These are phyloP conservation scores for Coronaproctus castanopsis DNA, from an alignment of 2,888 invertebrate genomes.

Conservation along the genomic window DNA sequence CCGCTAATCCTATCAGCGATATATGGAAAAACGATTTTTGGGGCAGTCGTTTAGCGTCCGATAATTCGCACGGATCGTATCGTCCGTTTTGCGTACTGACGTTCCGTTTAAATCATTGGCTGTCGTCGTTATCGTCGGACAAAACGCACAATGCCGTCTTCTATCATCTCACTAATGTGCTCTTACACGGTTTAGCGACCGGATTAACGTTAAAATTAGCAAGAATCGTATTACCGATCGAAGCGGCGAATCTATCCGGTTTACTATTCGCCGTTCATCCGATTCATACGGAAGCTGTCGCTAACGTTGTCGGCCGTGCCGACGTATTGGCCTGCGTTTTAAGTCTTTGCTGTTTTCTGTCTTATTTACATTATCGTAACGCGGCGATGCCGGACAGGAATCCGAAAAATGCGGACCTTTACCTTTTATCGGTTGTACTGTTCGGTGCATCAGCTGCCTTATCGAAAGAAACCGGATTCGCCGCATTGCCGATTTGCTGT, in stretches of 20 bases:
- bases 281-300: constrained; percentile 88
- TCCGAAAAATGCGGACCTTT: neutral
- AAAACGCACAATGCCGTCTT: constrained; percentile 48
- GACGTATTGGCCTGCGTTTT: constrained; percentile 80
- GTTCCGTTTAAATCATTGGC: constrained; percentile 55
- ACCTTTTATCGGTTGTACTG: constrained; percentile 9
- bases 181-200: constrained; percentile 68
- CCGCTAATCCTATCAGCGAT: constrained; percentile 42
- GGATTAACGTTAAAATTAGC: constrained; percentile 31
- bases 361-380: constrained; percentile 51
- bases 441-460: constrained; percentile 57
- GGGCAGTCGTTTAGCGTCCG: constrained; percentile 83
- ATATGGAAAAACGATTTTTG: constrained; percentile 88
- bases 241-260: constrained; percentile 32
- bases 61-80: constrained; percentile 92
- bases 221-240: constrained; percentile 28
- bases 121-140: constrained; percentile 39
- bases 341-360: constrained; percentile 65
- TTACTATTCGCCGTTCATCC: constrained; percentile 84
- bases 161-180: constrained; percentile 67
- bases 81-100: constrained; percentile 76
- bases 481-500: constrained; percentile 64
- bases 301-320: constrained; percentile 83
- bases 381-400: neutral
- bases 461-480: constrained; percentile 89